Evolutionary conservation across 2,113 vertebrate species (phyloP).

Genomic region (Peromyscus californicus): DNA sequence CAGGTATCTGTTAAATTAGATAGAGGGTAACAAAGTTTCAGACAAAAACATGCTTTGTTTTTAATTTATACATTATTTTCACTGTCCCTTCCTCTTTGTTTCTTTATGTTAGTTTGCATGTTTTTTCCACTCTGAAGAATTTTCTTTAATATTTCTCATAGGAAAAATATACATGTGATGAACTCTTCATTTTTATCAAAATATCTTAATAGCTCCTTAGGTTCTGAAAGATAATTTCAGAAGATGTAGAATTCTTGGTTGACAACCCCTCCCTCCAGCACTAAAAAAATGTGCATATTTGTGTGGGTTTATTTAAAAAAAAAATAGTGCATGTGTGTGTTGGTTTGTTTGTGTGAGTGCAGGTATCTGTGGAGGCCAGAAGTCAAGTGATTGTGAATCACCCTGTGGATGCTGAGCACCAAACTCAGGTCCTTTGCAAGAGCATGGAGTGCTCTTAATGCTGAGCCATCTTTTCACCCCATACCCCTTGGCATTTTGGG

Average conservation of each 20-base stretch:
- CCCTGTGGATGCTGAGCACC: neutral
- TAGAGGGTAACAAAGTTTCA: neutral
- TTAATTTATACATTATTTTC: neutral
- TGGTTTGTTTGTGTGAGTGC: neutral
- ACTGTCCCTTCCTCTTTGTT: neutral
- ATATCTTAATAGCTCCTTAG: neutral
- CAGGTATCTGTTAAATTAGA: neutral
- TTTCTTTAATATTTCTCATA: neutral
- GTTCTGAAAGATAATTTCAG: neutral
- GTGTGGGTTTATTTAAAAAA: no score
- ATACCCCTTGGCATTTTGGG: neutral
- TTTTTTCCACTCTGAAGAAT: neutral
- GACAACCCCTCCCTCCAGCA: neutral
- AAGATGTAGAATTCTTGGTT: neutral
- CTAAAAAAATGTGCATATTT: neutral
- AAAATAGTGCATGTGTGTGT: neutral
- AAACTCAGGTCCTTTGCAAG: neutral
- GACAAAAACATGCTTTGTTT: neutral
- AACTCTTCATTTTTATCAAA: neutral
- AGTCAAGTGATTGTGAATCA: neutral
- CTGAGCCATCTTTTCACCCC: neutral
- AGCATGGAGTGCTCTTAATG: neutral
- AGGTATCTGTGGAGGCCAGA: neutral
- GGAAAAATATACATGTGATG: neutral
- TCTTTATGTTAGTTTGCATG: constrained; percentile 19